Base-by-base conservation (phyloP, 2,797 vertebrate species). In the Toxotes lorentzi region DNA sequence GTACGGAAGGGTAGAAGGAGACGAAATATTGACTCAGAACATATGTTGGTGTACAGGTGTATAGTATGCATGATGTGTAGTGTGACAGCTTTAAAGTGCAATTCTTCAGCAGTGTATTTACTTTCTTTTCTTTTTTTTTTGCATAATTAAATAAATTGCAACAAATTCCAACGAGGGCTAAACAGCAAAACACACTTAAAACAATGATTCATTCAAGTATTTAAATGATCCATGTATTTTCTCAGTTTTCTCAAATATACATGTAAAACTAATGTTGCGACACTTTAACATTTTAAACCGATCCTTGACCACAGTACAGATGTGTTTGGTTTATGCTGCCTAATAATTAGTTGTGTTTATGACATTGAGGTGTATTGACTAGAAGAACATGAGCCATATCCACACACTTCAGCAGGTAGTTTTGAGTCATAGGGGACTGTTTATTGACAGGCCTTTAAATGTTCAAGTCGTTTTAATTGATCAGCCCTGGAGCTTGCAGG, bases 401-500 rank as follows among this genome's bases (percentile, higher is more conserved):
- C 88, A 84, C 94, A 70, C 30, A 79, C 84, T 92, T 91, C 88
- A 94, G 67, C 71, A 93, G 72, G 88, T 94, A 91, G 90, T 81
- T 87, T 85, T 86, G 89, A 91, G 91, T 93, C 93, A 93, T 87
- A 90, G 87, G 94, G 94, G 94, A 94, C 89, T 88, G 88, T 91
- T 92, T 94, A 86, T 93, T 95, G 96, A 97, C 90, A 78, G 93
- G 88, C 90, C 92, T 94, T 92, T 94, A 96, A 96, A 91, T 87
- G 89, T 92, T 91, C 89, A 88, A 93, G 94, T 95, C 93, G 90
- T 96, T 97, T 96, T 91, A 95, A 97, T 95, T 90, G 96, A 97
- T 95, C 94, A 89, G 82, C 84, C 70, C 93, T 90, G 81, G 94
- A 94, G 95, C 92, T 70, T 76, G 65, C 81, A 32, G 81, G 73